Evolutionary conservation across 2,888 invertebrate species (phyloP), one percentile per base, ranked within the genome.

Genomic region (Dryadula phaetusa): DNA sequence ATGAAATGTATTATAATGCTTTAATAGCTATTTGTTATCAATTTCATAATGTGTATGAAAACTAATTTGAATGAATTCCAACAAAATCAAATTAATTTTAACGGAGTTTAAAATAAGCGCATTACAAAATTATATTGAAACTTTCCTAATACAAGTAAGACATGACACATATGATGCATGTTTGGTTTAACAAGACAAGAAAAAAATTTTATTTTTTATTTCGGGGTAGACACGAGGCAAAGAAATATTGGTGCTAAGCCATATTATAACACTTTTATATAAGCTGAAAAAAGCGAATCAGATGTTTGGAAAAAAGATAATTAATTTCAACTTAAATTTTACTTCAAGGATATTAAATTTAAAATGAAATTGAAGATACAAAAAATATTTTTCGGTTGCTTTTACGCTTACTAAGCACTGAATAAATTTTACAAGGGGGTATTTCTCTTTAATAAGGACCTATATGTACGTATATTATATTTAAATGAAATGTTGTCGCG

Each of bases 81-180:
- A 7, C 32, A 12, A 16, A 32, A 5, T 10, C 16, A 52, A 3
- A 32, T 16, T 52, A 28, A 32, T 28, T 25, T 52, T 10, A 32
- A 18, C 16, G 16, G 16, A 52, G 28, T 32, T 16, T 52, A 52
- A 52, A 52, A 28, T 52, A 25, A 28, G 10, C 10, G 49, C 49
- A 16, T 52, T 52, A 16, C 16, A 28, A 52, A 52, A 52, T 52
- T 52, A 16, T 52, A n/a, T 10, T 6, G 22, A 49, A 49, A 8
- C 3, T 10, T 52, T 52, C 52, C 28, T 16, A 32, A 52, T 10
- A 28, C 28, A 52, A 52, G 49, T 52, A 52, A 52, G 49, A 52
- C 16, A 52, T 52, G 49, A 52, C 3, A 28, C 25, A 52, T 28
- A 25, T n/a, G 25, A 1, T 25, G n/a, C 14, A 7, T 25, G 2